phyloP scores from a whole-genome alignment of 2,888 invertebrate species.

The Eristalinus sepulchralis region DNA sequence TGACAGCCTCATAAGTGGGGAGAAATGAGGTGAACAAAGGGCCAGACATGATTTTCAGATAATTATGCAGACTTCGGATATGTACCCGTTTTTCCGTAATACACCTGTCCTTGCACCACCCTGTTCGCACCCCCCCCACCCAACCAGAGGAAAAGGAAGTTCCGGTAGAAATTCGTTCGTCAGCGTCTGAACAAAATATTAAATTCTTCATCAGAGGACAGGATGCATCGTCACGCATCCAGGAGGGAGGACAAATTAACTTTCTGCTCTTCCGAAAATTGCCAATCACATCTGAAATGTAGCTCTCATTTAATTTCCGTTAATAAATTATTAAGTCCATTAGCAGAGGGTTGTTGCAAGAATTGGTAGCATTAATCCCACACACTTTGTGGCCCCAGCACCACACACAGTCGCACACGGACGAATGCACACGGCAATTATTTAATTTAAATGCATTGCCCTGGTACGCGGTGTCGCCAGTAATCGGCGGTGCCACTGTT shows the following conservation, averaged over 20 bases:
- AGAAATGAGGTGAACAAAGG: neutral
- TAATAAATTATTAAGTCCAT: slow-evolving; percentile 69
- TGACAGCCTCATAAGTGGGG: neutral
- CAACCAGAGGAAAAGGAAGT: slow-evolving; percentile 3
- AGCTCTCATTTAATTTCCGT: slow-evolving; percentile 67
- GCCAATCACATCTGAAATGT: slow-evolving; percentile 64
- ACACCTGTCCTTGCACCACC: neutral
- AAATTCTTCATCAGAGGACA: slow-evolving; percentile 5
- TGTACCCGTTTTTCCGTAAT: neutral
- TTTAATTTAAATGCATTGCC: slow-evolving; percentile 70
- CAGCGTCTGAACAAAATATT: slow-evolving; percentile 1
- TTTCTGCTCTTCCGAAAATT: slow-evolving; percentile 60
- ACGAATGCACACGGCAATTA: slow-evolving; percentile 53
- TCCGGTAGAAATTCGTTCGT: slow-evolving; percentile 15
- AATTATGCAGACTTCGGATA: neutral
- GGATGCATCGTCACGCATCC: neutral
- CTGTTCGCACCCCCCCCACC: neutral
- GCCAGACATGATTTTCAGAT: neutral
- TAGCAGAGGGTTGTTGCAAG: slow-evolving; percentile 27
- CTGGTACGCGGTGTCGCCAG: slow-evolving; percentile 62
- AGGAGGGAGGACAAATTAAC: slow-evolving; percentile 44
- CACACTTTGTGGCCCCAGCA: slow-evolving; percentile 14
- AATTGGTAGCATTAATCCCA: slow-evolving; percentile 44
- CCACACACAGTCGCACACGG: neutral
- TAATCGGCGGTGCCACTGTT: slow-evolving; percentile 66